Percentiles rank a stretch among this genome's conserved stretches.
These are phyloP conservation scores for Mythimna albipuncta DNA, from an alignment of 2,888 invertebrate species.

Conservation along the genomic window DNA sequence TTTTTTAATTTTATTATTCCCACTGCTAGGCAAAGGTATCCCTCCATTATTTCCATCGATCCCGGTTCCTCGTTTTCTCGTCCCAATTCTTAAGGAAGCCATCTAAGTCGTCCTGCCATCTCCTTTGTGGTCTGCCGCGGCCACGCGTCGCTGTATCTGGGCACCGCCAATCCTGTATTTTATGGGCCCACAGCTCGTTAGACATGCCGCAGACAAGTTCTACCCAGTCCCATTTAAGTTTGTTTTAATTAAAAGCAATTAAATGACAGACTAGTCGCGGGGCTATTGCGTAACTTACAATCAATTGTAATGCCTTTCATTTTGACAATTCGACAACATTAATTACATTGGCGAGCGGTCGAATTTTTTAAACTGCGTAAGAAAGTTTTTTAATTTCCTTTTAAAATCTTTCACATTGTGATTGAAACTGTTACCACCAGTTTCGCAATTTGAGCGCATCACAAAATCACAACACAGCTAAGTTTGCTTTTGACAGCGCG, in stretches of 20 bases:
- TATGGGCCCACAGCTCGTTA: too few relatives aligned
- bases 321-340: not conserved
- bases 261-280: not conserved
- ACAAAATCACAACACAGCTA: constrained; percentile 8
- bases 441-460: not conserved
- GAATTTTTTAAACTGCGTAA: too few relatives aligned
- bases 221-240: too few relatives aligned
- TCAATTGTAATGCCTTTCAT: not conserved
- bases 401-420: not conserved
- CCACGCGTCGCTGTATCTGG: too few relatives aligned
- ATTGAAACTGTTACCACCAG: not conserved
- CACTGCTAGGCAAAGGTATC: too few relatives aligned
- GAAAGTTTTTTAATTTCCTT: not conserved
- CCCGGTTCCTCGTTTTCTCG: too few relatives aligned
- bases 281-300: not conserved
- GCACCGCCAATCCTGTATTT: too few relatives aligned
- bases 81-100: too few relatives aligned
- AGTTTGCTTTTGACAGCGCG: not conserved
- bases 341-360: not conserved
- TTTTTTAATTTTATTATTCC: not conserved
- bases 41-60: too few relatives aligned
- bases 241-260: not conserved
- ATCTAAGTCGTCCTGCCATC: too few relatives aligned
- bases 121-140: too few relatives aligned
- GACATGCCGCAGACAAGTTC: too few relatives aligned